Percentiles rank a stretch among this genome's conserved stretches.
Conservation (phyloP, 1,140 invertebrate genomes). For the Caenorhabditis elegans region WBcel235 BX284604.4:11070501-11071000, state of each 20-base stretch:
- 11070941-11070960: too few relatives aligned
- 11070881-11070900: neutral
- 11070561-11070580: slow-evolving; percentile 12
- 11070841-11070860: neutral
- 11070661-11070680: neutral
- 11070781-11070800: neutral
- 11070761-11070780: neutral
- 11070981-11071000: too few relatives aligned
- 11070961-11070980: too few relatives aligned
- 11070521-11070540: too few relatives aligned
- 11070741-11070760: neutral
- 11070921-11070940: neutral
- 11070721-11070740: neutral
- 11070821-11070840: neutral
- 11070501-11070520: too few relatives aligned
- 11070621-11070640: neutral
- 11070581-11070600: neutral
- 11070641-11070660: slow-evolving; percentile 11
- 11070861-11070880: neutral
- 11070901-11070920: neutral
- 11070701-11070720: neutral
- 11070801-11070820: neutral
- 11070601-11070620: neutral
- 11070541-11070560: neutral
- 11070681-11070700: neutral